Evolutionary conservation across 2,888 invertebrate species (phyloP).

Genomic region (Caprella mutica): DNA sequence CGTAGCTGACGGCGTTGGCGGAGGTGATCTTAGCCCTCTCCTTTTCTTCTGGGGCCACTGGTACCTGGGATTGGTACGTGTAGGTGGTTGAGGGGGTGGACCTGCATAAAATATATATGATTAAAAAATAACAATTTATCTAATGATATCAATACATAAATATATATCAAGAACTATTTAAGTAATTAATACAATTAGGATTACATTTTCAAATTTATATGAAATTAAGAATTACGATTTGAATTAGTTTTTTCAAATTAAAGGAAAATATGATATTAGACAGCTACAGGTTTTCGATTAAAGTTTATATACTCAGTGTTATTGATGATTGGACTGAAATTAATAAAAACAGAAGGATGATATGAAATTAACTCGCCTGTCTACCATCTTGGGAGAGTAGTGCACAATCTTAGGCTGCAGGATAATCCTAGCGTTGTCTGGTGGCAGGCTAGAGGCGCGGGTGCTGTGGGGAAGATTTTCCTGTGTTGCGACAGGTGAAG

Average conservation of each 20-base stretch:
- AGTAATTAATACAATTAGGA: neutral
- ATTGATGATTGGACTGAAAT: too few relatives aligned
- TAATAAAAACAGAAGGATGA: too few relatives aligned
- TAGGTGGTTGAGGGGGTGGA: neutral
- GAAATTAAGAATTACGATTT: neutral
- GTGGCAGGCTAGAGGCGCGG: conserved; percentile 10
- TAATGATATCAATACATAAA: neutral
- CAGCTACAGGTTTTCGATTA: too few relatives aligned
- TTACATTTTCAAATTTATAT: conserved; percentile 2
- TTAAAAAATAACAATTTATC: neutral
- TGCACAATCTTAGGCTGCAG: conserved; percentile 4
- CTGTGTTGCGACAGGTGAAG: neutral
- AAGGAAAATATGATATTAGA: neutral
- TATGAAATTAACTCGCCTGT: too few relatives aligned
- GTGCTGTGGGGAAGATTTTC: conserved; percentile 6
- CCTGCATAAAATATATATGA: too few relatives aligned
- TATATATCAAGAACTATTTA: neutral
- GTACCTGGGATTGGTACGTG: conserved; percentile 2
- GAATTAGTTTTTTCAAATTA: neutral
- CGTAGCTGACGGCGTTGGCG: conserved; percentile 1
- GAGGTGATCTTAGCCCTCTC: neutral
- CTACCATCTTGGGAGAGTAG: conserved; percentile 10
- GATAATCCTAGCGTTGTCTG: neutral
- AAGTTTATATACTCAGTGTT: too few relatives aligned
- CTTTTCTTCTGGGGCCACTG: neutral